These are phyloP conservation scores for Limulus polyphemus DNA, from an alignment of 2,888 invertebrate genomes.

Conservation along the genomic window DNA sequence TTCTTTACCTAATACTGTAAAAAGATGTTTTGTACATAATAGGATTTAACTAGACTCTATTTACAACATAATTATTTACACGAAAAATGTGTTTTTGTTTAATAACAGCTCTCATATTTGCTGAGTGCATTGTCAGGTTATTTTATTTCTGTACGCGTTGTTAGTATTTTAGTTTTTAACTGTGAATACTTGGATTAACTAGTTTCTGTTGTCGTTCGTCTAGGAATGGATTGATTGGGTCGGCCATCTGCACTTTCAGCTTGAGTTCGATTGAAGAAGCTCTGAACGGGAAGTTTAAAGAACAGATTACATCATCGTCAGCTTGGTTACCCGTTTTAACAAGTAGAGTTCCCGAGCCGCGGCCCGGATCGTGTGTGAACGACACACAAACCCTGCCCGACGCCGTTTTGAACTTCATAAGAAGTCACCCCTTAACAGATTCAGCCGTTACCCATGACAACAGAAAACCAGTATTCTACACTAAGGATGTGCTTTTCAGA, in stretches of 20 bases:
- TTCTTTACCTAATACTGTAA: too few relatives aligned
- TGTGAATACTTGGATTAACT: too few relatives aligned
- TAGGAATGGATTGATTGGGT: slow-evolving; percentile 80
- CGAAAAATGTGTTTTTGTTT: too few relatives aligned
- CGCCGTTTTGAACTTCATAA: slow-evolving; percentile 84
- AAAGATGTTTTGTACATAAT: too few relatives aligned
- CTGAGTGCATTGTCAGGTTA: too few relatives aligned
- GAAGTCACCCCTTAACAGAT: slow-evolving; percentile 95
- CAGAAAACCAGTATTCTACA: slow-evolving; percentile 85
- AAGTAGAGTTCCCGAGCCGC: slow-evolving; percentile 77
- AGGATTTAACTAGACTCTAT: too few relatives aligned
- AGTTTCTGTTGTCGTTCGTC: slow-evolving; percentile 4
- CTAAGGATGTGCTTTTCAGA: slow-evolving; percentile 80
- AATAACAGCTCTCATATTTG: too few relatives aligned
- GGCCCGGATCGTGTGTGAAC: slow-evolving; percentile 88
- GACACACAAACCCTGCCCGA: slow-evolving; percentile 77
- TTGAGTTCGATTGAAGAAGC: slow-evolving; percentile 68
- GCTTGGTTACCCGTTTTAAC: slow-evolving; percentile 81
- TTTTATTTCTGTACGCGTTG: too few relatives aligned
- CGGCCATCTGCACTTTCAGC: slow-evolving; percentile 93
- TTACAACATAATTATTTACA: too few relatives aligned
- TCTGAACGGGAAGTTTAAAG: slow-evolving; percentile 92
- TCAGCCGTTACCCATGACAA: slow-evolving; percentile 85
- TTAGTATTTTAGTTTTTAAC: too few relatives aligned
- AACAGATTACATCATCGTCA: slow-evolving; percentile 80